Evolutionary conservation across 37 sponge, comb jelly and placozoan genomes (phyloP).

Genomic region (Mnemiopsis leidyi): DNA sequence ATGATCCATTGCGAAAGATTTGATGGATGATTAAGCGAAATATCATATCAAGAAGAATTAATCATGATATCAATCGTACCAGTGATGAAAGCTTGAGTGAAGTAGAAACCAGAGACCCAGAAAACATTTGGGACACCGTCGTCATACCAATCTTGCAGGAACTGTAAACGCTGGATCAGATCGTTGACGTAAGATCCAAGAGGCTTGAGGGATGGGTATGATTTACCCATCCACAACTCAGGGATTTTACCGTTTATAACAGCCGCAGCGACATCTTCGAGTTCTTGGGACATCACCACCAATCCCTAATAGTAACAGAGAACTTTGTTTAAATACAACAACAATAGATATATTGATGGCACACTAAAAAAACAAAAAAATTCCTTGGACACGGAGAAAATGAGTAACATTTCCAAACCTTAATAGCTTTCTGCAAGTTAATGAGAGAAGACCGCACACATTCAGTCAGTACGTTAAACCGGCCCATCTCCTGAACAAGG

Average conservation of each 20-base stretch:
- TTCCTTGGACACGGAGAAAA: neutral
- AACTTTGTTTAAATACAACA: too few species aligned
- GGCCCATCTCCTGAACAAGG: constrained; percentile 98
- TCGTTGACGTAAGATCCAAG: constrained; percentile 97
- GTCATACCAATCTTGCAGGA: constrained; percentile 98
- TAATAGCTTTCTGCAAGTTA: constrained; percentile 99
- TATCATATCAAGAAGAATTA: too few species aligned
- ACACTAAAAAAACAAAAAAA: too few species aligned
- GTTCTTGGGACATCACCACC: constrained; percentile 96
- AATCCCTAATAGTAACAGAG: too few species aligned
- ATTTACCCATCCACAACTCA: constrained; percentile 95
- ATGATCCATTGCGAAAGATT: too few species aligned
- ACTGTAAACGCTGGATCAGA: constrained; percentile 90
- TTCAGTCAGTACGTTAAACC: constrained; percentile 89
- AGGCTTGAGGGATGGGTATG: constrained; percentile 98
- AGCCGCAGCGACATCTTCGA: constrained; percentile 91
- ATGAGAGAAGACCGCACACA: constrained; percentile 79
- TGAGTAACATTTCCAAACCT: constrained; percentile 52
- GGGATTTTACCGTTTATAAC: constrained; percentile 98
- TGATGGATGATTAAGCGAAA: too few species aligned
- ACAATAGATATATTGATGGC: too few species aligned
- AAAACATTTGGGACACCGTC: constrained; percentile 88
- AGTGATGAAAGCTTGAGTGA: constrained; percentile 99
- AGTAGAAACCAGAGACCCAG: constrained; percentile 99
- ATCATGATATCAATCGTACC: constrained; percentile 70